These are phyloP conservation scores for Aphis gossypii DNA, from an alignment of 1,140 invertebrate species.

Conservation along the genomic window DNA sequence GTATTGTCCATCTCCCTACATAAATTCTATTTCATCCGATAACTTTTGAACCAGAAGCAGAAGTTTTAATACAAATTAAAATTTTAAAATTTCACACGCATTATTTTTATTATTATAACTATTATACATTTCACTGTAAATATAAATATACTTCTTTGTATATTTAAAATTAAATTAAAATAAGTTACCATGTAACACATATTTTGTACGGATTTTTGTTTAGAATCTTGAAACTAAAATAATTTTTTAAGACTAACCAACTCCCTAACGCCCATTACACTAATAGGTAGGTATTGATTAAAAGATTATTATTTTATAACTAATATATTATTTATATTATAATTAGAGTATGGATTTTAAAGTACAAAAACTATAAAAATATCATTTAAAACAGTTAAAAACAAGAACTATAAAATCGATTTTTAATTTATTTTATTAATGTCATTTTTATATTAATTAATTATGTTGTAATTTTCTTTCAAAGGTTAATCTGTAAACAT, in stretches of 20 bases:
- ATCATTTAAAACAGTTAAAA: not conserved
- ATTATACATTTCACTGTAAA: constrained; percentile 1
- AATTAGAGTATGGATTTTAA: not conserved
- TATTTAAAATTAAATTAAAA: not conserved
- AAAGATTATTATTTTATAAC: not conserved
- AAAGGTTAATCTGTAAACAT: not conserved
- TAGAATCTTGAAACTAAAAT: not conserved
- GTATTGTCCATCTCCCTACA: not conserved
- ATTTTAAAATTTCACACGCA: not conserved
- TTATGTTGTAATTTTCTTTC: not conserved
- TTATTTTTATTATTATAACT: not conserved
- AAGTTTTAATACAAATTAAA: not conserved
- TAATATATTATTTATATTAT: not conserved
- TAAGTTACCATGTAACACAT: not conserved
- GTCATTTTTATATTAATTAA: too few species aligned
- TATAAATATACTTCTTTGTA: not conserved
- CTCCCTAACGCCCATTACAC: not conserved
- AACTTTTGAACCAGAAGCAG: not conserved
- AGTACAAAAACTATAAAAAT: not conserved
- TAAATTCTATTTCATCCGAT: not conserved
- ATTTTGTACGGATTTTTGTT: not conserved
- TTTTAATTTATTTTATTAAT: too few species aligned
- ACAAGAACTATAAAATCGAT: not conserved
- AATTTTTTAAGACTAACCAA: not conserved
- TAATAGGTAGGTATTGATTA: not conserved